These are phyloP conservation scores for Scaptomyza tumidula DNA, from an alignment of 2,888 invertebrate species.

Conservation along the genomic window DNA sequence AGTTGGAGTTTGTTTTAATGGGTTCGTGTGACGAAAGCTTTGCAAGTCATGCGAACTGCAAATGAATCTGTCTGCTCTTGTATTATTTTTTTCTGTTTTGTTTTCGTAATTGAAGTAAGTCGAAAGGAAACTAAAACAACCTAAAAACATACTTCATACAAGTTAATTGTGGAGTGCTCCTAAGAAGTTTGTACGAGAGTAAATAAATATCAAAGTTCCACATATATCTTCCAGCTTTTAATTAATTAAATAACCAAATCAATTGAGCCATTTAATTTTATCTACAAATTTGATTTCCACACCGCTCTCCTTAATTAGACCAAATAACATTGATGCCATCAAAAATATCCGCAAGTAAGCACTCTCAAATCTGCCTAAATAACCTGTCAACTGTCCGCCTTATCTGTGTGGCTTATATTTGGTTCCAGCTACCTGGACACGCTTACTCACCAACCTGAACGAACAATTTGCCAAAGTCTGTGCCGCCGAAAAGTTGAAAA, in stretches of 20 bases:
- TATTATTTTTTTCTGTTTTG: no score
- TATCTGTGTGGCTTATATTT: conserved; percentile 13
- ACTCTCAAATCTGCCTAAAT: background rate
- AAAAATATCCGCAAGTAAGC: background rate
- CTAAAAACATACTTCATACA: no score
- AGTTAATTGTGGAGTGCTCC: no score
- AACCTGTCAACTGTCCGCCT: conserved; percentile 1
- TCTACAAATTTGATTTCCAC: no score
- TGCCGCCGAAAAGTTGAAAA: conserved; percentile 27
- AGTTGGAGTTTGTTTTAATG: conserved; percentile 45
- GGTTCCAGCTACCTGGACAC: conserved; percentile 27
- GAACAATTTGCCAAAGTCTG: conserved; percentile 61
- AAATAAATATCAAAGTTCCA: no score
- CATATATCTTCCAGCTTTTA: no score
- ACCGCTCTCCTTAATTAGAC: background rate
- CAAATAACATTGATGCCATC: conserved; percentile 18
- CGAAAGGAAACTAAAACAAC: background rate
- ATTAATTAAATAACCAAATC: no score
- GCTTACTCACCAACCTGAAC: conserved; percentile 10
- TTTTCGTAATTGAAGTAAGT: no score
- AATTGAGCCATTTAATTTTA: no score
- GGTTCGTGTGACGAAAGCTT: conserved; percentile 39
- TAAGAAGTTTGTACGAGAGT: no score
- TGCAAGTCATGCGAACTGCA: conserved; percentile 8
- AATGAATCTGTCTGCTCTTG: background rate